These are phyloP conservation scores for Germaria angustata DNA, from an alignment of 2,888 invertebrate genomes.

Conservation along the genomic window DNA sequence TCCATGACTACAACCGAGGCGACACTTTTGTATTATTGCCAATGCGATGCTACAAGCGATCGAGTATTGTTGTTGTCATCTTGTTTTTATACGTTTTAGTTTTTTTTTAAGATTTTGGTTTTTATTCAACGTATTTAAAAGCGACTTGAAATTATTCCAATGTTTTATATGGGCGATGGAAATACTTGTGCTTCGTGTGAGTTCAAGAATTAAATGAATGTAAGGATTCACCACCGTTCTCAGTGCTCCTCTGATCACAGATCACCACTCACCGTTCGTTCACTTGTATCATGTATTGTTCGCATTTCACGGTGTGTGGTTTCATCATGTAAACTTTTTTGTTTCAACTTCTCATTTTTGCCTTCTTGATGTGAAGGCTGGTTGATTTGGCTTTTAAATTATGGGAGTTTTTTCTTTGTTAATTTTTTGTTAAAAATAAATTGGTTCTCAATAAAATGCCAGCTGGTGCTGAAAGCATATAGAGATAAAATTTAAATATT, in stretches of 20 bases:
- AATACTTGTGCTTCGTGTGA: conserved; percentile 76
- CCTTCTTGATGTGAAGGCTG: conserved; percentile 23
- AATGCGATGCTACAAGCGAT: not conserved
- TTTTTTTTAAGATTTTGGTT: not conserved
- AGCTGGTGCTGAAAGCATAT: conserved; percentile 48
- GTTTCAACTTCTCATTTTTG: not conserved
- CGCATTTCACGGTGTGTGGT: conserved; percentile 70
- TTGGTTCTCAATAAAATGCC: conserved; percentile 50
- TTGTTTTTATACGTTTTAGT: not conserved
- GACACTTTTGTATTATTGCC: conserved; percentile 61
- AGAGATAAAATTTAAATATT: not conserved
- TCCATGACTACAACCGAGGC: conserved; percentile 60
- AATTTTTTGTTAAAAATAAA: conserved; percentile 5
- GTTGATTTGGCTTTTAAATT: conserved; percentile 65
- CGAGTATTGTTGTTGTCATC: conserved; percentile 6
- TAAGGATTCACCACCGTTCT: conserved; percentile 59
- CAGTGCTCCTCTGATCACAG: conserved; percentile 6
- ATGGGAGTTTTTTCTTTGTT: conserved; percentile 64
- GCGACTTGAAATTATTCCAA: conserved; percentile 63
- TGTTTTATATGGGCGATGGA: conserved; percentile 51
- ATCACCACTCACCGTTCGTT: conserved; percentile 28
- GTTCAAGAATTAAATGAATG: conserved; percentile 79
- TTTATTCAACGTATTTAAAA: conserved; percentile 34
- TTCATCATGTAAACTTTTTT: conserved; percentile 66
- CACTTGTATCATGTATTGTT: conserved; percentile 59